Percentiles rank a stretch among this genome's conserved stretches.
These are phyloP conservation scores for Ceryle rudis DNA, from an alignment of 2,797 vertebrate genomes.

Conservation along the genomic window DNA sequence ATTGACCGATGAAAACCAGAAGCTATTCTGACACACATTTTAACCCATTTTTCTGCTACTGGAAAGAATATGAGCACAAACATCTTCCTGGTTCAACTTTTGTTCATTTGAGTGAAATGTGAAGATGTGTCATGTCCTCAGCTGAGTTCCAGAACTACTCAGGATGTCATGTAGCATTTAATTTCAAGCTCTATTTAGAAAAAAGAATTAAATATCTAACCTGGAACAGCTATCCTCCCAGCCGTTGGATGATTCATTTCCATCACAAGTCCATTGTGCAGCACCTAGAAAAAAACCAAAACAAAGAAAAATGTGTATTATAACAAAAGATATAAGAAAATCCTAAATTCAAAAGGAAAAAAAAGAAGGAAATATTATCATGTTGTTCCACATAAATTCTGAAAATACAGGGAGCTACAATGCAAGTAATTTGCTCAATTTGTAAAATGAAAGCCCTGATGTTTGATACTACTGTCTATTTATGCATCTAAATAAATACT, in stretches of 20 bases:
- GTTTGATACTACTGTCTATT: not conserved
- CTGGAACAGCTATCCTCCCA: constrained; percentile 86
- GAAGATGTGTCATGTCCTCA: constrained; percentile 12
- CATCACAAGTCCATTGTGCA: constrained; percentile 86
- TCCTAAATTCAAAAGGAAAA: not conserved
- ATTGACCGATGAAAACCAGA: constrained; percentile 17
- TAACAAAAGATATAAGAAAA: not conserved
- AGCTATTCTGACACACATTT: not conserved
- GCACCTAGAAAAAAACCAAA: constrained; percentile 78
- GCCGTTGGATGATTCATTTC: constrained; percentile 86
- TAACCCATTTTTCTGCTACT: constrained; percentile 39
- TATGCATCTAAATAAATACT: not conserved
- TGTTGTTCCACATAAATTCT: not conserved
- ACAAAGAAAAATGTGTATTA: not conserved
- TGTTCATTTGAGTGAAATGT: constrained; percentile 6
- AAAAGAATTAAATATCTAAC: constrained; percentile 73
- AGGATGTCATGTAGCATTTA: constrained; percentile 15
- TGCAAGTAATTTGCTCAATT: not conserved
- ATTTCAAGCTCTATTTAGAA: constrained; percentile 7
- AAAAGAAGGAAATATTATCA: not conserved
- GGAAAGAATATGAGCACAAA: not conserved
- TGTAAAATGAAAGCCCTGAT: not conserved
- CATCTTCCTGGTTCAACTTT: not conserved
- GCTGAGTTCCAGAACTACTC: not conserved
- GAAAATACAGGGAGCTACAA: not conserved